These are phyloP conservation scores for Sus cebifrons DNA, from an alignment of 2,797 vertebrate species.

Conservation along the genomic window DNA sequence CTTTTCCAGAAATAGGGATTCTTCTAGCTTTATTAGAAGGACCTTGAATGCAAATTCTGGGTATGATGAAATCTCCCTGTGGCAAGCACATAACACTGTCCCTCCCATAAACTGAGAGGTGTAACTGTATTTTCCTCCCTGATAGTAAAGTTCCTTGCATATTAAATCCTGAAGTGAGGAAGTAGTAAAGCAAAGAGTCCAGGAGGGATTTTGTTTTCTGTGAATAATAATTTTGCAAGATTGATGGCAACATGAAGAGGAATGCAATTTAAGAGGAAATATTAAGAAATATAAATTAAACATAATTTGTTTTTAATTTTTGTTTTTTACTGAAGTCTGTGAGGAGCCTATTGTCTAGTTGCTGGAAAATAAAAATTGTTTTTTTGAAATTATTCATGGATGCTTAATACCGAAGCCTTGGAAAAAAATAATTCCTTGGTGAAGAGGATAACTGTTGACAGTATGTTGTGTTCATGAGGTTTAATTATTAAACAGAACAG, in stretches of 20 bases:
- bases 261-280: conserved; percentile 86
- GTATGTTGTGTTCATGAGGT: conserved; percentile 30
- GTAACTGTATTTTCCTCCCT: conserved; percentile 78
- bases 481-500: conserved; percentile 68
- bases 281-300: conserved; percentile 81
- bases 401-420: conserved; percentile 62
- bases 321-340: conserved; percentile 73
- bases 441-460: not conserved
- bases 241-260: conserved; percentile 83
- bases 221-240: conserved; percentile 88
- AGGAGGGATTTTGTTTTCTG: conserved; percentile 85
- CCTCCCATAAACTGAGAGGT: conserved; percentile 64
- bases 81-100: conserved; percentile 60
- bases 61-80: conserved; percentile 68
- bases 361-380: conserved; percentile 59
- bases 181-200: conserved; percentile 78
- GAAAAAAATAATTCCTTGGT: conserved; percentile 12
- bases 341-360: conserved; percentile 61
- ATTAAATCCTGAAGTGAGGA: conserved; percentile 83
- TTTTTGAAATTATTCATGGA: conserved; percentile 50
- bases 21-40: conserved; percentile 67
- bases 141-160: conserved; percentile 84
- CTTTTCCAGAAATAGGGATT: not conserved
- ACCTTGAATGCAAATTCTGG: conserved; percentile 44
- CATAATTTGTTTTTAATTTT: conserved; percentile 76